A percentile compares a stretch with the other conserved stretches of the same genome.
Conservation (phyloP, 2,888 invertebrate genomes). For the Scaptomyza caliginosa region DNA sequence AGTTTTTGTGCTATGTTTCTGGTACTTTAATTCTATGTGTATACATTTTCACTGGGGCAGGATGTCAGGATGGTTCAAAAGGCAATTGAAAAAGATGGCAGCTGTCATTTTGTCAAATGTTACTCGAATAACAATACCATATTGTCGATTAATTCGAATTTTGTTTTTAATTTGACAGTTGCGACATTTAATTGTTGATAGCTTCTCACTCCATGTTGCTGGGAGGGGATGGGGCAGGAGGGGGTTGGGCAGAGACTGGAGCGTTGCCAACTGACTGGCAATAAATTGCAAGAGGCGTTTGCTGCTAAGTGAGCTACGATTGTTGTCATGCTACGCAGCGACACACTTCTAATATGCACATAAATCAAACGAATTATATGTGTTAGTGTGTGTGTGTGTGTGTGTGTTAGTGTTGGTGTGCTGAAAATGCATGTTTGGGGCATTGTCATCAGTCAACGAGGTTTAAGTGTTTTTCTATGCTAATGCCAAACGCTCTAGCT, state of each 20-base stretch:
- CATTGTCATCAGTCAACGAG: constrained; percentile 71
- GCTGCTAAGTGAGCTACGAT: constrained; percentile 57
- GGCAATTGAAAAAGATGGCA: not conserved
- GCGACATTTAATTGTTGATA: constrained; percentile 68
- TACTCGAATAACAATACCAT: constrained; percentile 47
- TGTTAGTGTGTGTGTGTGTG: not conserved
- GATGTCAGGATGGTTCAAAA: no score
- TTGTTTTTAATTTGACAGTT: constrained; percentile 60
- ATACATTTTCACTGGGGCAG: no score
- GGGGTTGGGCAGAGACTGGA: not conserved
- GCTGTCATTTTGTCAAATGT: constrained; percentile 31
- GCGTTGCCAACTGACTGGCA: not conserved
- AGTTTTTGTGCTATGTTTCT: no score
- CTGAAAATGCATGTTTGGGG: constrained; percentile 57
- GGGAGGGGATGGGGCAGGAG: not conserved
- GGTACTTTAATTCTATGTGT: no score
- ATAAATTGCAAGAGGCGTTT: constrained; percentile 63
- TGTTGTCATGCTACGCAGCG: constrained; percentile 33
- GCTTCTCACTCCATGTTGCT: no score
- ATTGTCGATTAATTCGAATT: constrained; percentile 38
- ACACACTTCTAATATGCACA: constrained; percentile 49
- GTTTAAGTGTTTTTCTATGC: constrained; percentile 75
- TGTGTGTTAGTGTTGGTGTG: constrained; percentile 6
- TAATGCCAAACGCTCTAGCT: constrained; percentile 55
- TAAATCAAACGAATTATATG: constrained; percentile 61